These are phyloP conservation scores for Pristionchus entomophagus DNA, from an alignment of 2,888 invertebrate genomes.

Conservation along the genomic window DNA sequence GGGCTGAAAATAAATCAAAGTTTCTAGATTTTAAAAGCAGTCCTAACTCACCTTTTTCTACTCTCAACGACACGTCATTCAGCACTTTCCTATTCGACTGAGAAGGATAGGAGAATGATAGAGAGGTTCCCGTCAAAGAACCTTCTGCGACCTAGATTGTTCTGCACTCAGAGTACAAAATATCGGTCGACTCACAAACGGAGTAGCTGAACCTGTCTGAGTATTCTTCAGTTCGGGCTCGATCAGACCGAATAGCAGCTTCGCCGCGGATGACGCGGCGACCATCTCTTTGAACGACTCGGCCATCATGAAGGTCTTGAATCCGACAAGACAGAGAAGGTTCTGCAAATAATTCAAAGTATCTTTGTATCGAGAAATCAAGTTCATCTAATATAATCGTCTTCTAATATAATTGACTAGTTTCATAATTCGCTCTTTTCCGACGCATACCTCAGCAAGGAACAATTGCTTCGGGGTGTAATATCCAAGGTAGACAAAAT, in stretches of 20 bases:
- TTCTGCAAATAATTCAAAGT: too few relatives aligned
- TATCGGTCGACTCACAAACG: background rate
- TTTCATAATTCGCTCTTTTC: too few relatives aligned
- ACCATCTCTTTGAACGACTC: slow-evolving; percentile 7
- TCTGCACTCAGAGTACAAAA: too few relatives aligned
- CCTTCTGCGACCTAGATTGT: slow-evolving; percentile 4
- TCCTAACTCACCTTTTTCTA: background rate
- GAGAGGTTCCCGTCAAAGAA: background rate
- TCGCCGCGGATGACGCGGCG: background rate
- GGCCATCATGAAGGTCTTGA: background rate
- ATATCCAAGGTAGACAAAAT: too few relatives aligned
- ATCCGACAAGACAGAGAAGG: too few relatives aligned
- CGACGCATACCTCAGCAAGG: too few relatives aligned
- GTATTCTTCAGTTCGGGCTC: background rate
- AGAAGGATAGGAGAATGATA: background rate
- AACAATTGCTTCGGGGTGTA: too few relatives aligned
- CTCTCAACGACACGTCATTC: background rate
- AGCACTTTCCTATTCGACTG: background rate
- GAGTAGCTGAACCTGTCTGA: background rate
- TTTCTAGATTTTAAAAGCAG: background rate
- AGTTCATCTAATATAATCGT: too few relatives aligned
- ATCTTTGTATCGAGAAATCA: too few relatives aligned
- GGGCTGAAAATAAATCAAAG: too few relatives aligned
- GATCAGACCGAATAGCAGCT: background rate
- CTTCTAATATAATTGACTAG: too few relatives aligned